Conservation (phyloP, 2,888 invertebrate genomes). For the Iselma pallidipennis region DNA sequence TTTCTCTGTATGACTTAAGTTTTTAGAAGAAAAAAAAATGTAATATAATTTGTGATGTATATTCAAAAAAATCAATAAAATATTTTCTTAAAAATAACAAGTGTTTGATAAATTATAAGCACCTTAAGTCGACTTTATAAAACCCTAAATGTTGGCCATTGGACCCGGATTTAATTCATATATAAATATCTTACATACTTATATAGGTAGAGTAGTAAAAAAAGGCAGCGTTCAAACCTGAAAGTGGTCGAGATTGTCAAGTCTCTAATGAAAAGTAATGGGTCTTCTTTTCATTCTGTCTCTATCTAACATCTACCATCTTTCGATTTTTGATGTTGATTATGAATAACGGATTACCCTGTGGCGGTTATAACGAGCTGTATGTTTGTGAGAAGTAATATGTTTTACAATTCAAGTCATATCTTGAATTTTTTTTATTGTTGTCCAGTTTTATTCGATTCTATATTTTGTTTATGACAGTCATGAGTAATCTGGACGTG, state of each 20-base stretch:
- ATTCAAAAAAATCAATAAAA: conserved; percentile 18
- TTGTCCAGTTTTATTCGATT: conserved; percentile 23
- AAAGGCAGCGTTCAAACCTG: conserved; percentile 20
- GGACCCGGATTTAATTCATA: conserved; percentile 21
- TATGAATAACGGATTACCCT: conserved; percentile 30
- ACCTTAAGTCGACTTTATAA: background rate
- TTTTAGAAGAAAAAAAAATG: too few species aligned
- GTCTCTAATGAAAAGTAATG: conserved; percentile 45
- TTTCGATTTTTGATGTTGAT: conserved; percentile 24
- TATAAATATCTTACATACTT: background rate
- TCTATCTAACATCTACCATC: conserved; percentile 8
- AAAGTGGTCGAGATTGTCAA: conserved; percentile 37
- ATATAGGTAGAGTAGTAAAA: conserved; percentile 1
- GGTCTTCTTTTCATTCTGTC: conserved; percentile 38
- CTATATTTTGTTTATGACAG: conserved; percentile 13
- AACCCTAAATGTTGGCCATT: background rate
- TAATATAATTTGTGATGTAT: conserved; percentile 13
- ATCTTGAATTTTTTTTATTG: background rate
- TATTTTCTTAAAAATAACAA: conserved; percentile 11
- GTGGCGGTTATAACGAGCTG: conserved; percentile 6
- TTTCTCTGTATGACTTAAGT: too few species aligned
- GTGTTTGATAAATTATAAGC: background rate
- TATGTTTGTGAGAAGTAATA: background rate
- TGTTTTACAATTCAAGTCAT: conserved; percentile 17
- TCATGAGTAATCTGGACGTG: conserved; percentile 2